Evolutionary conservation across 1,140 invertebrate genomes (phyloP), one percentile per base, ranked within the genome.

Genomic region (Eueides isabella): DNA sequence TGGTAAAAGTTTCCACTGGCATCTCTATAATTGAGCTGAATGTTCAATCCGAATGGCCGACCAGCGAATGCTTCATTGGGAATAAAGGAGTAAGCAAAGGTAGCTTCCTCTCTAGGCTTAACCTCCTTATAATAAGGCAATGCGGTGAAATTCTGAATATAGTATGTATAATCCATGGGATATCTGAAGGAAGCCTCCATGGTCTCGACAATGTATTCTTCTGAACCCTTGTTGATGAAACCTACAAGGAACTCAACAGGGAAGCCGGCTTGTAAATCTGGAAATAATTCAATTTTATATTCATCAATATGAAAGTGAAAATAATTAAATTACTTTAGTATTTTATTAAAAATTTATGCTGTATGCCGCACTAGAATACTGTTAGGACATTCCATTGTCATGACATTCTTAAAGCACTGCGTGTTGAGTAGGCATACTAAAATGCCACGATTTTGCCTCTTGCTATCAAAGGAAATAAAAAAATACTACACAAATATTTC

Each of bases 151-250:
- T 99, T 99, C 92, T 99, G 99, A 82, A 99, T 99, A 88, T 98
- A 98, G 90, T 98, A 99, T 79, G 96, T 98, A 94, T 98, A 99
- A 91, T 99, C 99, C 96, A 99, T 98, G 23, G 99, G 98, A 87
- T 99, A 99, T 83, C 99, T 96, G 95, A 99, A 99, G 0, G 99
- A 99, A 0, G 98, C 98, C 86, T 99, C 99, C 83, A 99, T 94
- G 2, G 96, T 96, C 87, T 99, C 98, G 9, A 99, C 95, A 14
- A 97, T 93, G 84, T 99, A 99, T 79, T 99, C 98, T 80, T 96
- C 95, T 74, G 96, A 95, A 41, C 98, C 99, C 89, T 98, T 98
- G 93, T 99, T 99, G 16, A 96, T 96, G 89, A 99, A 99, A 44
- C 99, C 98, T 80, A 99, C 97, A 2, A 99, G 94, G 86, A 99